phyloP scores from a whole-genome alignment of 2,113 vertebrate genomes.

The Sylvietta virens region DNA sequence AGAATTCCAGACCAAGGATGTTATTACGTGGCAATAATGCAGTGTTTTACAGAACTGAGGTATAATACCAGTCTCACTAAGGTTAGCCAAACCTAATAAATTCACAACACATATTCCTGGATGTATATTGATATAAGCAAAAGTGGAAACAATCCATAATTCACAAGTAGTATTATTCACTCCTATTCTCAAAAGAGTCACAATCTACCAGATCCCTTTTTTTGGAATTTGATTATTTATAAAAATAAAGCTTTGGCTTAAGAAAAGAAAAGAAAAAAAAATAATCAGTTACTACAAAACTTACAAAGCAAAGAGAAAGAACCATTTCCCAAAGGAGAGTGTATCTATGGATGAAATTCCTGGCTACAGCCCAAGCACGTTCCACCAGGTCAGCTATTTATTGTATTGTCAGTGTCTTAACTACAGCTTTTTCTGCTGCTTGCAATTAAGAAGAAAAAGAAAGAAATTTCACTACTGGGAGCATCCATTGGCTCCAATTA shows the following conservation, averaged over 20 bases:
- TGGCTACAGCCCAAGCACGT: not conserved
- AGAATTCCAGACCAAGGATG: not conserved
- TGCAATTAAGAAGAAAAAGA: not conserved
- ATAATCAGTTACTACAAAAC: not conserved
- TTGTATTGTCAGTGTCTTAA: not conserved
- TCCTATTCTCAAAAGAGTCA: not conserved
- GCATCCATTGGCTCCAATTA: not conserved
- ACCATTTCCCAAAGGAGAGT: not conserved
- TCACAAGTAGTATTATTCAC: not conserved
- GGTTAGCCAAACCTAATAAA: not conserved
- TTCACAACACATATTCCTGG: not conserved
- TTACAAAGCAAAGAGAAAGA: not conserved
- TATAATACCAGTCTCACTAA: not conserved
- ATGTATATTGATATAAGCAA: not conserved
- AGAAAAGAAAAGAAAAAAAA: not conserved
- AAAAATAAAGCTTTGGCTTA: not conserved
- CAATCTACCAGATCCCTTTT: not conserved
- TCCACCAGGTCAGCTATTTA: not conserved
- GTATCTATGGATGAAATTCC: not conserved
- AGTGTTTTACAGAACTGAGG: not conserved
- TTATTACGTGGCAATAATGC: not conserved
- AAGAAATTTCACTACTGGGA: not conserved
- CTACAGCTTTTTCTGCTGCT: not conserved
- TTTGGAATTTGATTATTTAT: not conserved
- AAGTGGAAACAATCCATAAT: not conserved